A percentile compares a stretch with the other conserved stretches of the same genome.
phyloP scores from a whole-genome alignment of 2,888 invertebrate genomes.

The Idaea straminata region DNA sequence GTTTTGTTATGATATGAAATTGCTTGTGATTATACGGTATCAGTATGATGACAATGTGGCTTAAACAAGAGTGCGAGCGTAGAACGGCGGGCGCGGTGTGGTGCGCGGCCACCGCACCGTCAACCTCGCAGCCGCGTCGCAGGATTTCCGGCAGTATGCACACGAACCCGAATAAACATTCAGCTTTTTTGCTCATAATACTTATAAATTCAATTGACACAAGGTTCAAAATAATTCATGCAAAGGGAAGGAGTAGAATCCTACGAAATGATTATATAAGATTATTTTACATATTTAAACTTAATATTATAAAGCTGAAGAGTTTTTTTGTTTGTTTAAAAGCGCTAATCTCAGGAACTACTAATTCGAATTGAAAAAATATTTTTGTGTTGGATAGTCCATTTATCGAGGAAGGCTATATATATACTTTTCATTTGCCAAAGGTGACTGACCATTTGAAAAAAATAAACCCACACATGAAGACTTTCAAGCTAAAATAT shows the following conservation, averaged over 20 bases:
- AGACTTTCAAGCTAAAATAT: not conserved
- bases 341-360: no score
- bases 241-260: not conserved
- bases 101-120: conserved; percentile 48
- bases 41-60: conserved; percentile 36
- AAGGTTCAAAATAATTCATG: not conserved
- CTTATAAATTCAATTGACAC: not conserved
- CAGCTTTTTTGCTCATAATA: not conserved
- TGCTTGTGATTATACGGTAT: conserved; percentile 35
- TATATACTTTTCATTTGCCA: not conserved
- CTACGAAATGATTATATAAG: no score
- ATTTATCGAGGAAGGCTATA: no score
- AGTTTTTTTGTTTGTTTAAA: no score
- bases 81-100: conserved; percentile 31
- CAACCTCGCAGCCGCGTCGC: conserved; percentile 58
- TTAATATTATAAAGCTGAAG: no score
- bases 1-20: conserved; percentile 19
- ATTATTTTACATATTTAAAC: no score
- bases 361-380: no score
- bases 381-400: no score
- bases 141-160: conserved; percentile 74
- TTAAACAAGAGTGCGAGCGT: conserved; percentile 37
- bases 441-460: not conserved
- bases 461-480: not conserved
- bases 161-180: conserved; percentile 52